Conservation (phyloP, 2,888 invertebrate genomes). For the Ennomos fuscantarius region DNA sequence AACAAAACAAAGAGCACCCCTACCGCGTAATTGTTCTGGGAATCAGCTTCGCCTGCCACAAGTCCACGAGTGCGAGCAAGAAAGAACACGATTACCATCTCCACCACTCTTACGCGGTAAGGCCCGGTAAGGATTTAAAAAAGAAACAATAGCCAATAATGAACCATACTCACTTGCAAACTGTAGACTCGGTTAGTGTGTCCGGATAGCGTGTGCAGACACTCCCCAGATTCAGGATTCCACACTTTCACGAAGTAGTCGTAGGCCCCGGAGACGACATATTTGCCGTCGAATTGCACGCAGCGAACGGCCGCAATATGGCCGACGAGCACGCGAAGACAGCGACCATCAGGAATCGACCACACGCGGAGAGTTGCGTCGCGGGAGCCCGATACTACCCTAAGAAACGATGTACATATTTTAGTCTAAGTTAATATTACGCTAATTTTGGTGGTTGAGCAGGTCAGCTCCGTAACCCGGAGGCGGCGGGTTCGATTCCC, state of each 20-base stretch:
- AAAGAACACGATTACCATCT: too few relatives aligned
- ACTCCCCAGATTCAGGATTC: conserved; percentile 98
- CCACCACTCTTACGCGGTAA: too few relatives aligned
- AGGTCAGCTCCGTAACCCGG: too few relatives aligned
- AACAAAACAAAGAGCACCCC: too few relatives aligned
- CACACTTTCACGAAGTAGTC: conserved; percentile 99
- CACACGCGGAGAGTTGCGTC: conserved; percentile 98
- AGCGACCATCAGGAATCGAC: conserved; percentile 97
- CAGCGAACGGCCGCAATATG: conserved; percentile 99
- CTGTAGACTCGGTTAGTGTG: conserved; percentile 99
- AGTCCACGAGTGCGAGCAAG: too few relatives aligned
- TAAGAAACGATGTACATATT: conserved; percentile 58
- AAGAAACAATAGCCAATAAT: not conserved
- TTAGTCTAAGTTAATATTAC: too few relatives aligned
- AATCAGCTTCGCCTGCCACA: too few relatives aligned
- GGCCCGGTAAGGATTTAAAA: too few relatives aligned
- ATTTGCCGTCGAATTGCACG: conserved; percentile 98
- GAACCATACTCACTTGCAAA: conserved; percentile 90
- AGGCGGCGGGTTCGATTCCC: too few relatives aligned
- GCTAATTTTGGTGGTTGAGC: too few relatives aligned
- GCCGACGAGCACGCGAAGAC: conserved; percentile 96
- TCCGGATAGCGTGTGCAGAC: conserved; percentile 97
- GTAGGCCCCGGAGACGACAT: conserved; percentile 99
- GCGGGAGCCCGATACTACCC: conserved; percentile 98
- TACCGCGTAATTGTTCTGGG: too few relatives aligned